phyloP scores from a whole-genome alignment of 2,797 vertebrate genomes.

The Coreius guichenoti region DNA sequence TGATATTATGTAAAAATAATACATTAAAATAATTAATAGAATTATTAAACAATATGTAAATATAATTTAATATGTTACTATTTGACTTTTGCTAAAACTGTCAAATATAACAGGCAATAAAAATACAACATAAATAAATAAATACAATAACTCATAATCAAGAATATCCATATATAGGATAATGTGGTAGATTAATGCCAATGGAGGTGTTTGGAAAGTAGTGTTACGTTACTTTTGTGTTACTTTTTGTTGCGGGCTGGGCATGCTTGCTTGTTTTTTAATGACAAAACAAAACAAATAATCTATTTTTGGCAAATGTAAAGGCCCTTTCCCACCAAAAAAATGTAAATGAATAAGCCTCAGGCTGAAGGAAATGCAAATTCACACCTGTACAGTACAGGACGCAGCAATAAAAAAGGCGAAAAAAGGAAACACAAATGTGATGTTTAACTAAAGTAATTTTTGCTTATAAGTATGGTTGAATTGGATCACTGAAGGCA shows the following conservation, averaged over 20 bases:
- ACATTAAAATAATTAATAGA: background rate
- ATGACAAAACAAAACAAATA: background rate
- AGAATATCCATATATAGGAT: background rate
- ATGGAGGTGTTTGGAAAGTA: background rate
- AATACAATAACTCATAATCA: background rate
- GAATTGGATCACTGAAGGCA: background rate
- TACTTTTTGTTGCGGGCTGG: no score
- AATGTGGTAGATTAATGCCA: background rate
- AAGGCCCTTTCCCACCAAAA: background rate
- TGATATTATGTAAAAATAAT: background rate
- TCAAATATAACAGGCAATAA: background rate
- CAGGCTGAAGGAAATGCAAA: background rate
- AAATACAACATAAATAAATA: background rate
- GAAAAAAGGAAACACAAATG: no score
- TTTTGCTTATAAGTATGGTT: background rate
- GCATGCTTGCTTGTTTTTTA: no score
- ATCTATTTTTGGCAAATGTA: background rate
- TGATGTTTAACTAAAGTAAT: background rate
- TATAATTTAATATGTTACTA: background rate
- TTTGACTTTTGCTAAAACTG: background rate
- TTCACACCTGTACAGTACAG: background rate
- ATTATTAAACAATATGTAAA: background rate
- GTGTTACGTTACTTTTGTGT: background rate
- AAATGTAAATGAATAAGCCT: background rate
- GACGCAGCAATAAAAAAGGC: no score